These are phyloP conservation scores for Embidobia sp. DNA, from an alignment of 2,888 invertebrate genomes.

Conservation along the genomic window DNA sequence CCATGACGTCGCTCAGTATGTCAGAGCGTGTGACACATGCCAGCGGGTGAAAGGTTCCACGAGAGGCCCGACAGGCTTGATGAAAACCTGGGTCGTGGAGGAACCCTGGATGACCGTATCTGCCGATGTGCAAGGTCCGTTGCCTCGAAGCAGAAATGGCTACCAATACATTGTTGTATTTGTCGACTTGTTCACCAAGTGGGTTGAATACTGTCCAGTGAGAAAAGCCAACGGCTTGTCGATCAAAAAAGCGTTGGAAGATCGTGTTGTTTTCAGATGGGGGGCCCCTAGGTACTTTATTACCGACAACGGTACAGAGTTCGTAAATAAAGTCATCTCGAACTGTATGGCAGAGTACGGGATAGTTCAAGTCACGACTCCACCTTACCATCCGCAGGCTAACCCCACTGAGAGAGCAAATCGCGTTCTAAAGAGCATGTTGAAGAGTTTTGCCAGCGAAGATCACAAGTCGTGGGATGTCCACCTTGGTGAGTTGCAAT, in stretches of 20 bases:
- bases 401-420: neutral
- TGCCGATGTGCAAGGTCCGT: neutral
- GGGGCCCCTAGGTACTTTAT: neutral
- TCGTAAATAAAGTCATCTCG: too few species aligned
- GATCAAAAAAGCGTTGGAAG: too few species aligned
- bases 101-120: neutral
- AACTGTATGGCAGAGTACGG: too few species aligned
- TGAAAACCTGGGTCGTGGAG: neutral
- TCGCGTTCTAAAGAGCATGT: too few species aligned
- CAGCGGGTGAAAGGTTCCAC: neutral
- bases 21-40: neutral
- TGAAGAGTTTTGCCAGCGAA: too few species aligned
- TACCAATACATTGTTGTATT: neutral
- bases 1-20: slow-evolving; percentile 17
- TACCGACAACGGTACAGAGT: neutral
- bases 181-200: neutral
- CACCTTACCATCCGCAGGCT: too few species aligned
- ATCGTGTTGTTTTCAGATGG: neutral
- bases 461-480: too few species aligned
- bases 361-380: too few species aligned
- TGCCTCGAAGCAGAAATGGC: neutral
- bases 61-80: too few species aligned
- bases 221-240: neutral
- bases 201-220: neutral
- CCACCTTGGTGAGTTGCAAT: too few species aligned